Base-by-base conservation (phyloP, 1,140 invertebrate genomes). In the Drosophila asahinai region DNA sequence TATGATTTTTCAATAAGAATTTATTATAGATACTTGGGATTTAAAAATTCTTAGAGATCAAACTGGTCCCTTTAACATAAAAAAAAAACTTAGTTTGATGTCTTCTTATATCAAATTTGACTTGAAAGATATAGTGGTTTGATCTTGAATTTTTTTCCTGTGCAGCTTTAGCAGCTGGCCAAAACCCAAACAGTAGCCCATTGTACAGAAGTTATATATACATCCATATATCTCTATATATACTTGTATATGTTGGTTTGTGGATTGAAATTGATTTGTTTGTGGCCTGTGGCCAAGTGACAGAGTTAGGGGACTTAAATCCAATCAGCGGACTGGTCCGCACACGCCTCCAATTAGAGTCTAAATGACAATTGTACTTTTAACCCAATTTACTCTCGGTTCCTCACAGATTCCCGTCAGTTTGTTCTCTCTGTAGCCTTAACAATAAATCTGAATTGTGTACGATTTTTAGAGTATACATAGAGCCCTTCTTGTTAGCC, bases 301-400 rank as follows among this genome's bases (percentile, higher is more conserved):
- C 81, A 87, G 77, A 75, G 80, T 62, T 66, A 60, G 54, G 76
- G 73, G 49, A 68, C 64, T 72, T 71, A 78, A 78, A 66, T 89
- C 77, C 84, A 90, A 90, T 87, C 84, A 84, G 84, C 60, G 73
- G 81, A 71, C 61, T 87, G 63, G 73, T 75, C 68, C 83, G 83
- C 83, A 76, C 84, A 89, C 84, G 84, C 84, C 84, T 89, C 84
- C 84, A 89, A 89, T 89, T 89, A 89, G 84, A 89, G 84, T 73
- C 77, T 89, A 89, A 89, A 89, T 73, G 84, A 89, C 84, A 89
- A 89, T 89, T 89, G 84, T 89, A 87, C 84, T 87, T 87, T 87
- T 87, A 89, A 89, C 84, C 84, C 84, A 89, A 89, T 89, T 89
- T 89, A 89, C 60, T 66, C 61, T 57, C 55, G 40, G 30, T 42